phyloP scores from a whole-genome alignment of 2,113 vertebrate species.

The Nibea albiflora region DNA sequence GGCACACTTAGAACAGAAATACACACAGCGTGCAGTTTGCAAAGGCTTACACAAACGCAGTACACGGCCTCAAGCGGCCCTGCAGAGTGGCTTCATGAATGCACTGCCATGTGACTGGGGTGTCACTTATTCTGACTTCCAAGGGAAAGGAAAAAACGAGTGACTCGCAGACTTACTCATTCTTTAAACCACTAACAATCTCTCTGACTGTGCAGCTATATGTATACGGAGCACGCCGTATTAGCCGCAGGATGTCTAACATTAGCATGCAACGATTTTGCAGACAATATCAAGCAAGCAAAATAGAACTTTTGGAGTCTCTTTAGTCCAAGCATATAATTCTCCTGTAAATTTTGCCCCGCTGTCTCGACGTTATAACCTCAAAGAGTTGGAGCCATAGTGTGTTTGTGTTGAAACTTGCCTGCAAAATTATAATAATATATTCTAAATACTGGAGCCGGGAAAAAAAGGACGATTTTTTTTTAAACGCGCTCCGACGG shows the following conservation, averaged over 20 bases:
- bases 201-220: conserved; percentile 30
- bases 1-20: conserved; percentile 42
- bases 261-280: conserved; percentile 39
- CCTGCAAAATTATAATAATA: conserved; percentile 6
- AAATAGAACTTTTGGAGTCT: conserved; percentile 43
- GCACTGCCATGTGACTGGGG: conserved; percentile 45
- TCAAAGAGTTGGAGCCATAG: conserved; percentile 29
- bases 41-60: conserved; percentile 60
- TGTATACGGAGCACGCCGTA: conserved; percentile 25
- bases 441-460: conserved; percentile 12
- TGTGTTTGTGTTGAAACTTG: neutral
- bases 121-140: conserved; percentile 43
- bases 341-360: conserved; percentile 25
- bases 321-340: conserved; percentile 40
- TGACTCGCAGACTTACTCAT: conserved; percentile 27
- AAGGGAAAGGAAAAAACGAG: conserved; percentile 10
- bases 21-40: conserved; percentile 42
- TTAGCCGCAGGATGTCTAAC: conserved; percentile 45
- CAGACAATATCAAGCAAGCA: conserved; percentile 35
- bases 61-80: conserved; percentile 17
- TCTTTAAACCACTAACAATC: conserved; percentile 63
- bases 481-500: conserved; percentile 11
- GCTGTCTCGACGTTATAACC: conserved; percentile 13
- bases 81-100: conserved; percentile 19
- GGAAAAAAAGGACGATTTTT: neutral